Evolutionary conservation across 1,140 invertebrate species (phyloP), one percentile per base, ranked within the genome.

Genomic region (Atopsyche davidsoni): DNA sequence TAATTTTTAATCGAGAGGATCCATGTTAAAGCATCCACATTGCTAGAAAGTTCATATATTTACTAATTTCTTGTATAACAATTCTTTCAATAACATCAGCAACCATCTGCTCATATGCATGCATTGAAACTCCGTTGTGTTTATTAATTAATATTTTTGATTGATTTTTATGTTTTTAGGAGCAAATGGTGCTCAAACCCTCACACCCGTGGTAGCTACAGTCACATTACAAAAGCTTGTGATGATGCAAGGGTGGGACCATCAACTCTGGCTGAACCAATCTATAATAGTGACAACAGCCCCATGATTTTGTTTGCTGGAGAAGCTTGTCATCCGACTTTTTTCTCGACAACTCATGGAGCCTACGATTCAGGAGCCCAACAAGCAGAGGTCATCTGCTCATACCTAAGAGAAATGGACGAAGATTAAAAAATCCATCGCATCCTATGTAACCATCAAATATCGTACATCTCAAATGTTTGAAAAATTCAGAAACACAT

Each of bases 281-380:
- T 78, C 14, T 16, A 21, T 3, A 45, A 51, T 23, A 22, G 39
- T 14, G 18, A 53, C 17, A 22, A 28, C 22, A 50, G 59, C 34
- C 79, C 83, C 2, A 61, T 76, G 21, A 60, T 89, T 21, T 58
- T 85, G 58, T 78, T 89, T 54, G 86, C 85, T 53, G 86, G 87
- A 32, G 86, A 89, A 70, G 85, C 82, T 1, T 78, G 79, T 13
- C 80, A 86, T 64, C 65, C 76, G 14, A 60, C 64, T 21, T 82
- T 79, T 62, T 89, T 82, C 64, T 87, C 85, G 1, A 88, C 86
- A 4, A 79, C 79, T 2, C 85, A 89, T 63, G 87, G 86, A 7
- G 79, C 79, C 28, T 79, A 69, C 51, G 72, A 79, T 34, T 75
- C 73, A n/a, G 79, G 79, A 6, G 51, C 68, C 16, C 61, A 64